Evolutionary conservation across 2,888 invertebrate species (phyloP).

Genomic region (Sturmia bella): DNA sequence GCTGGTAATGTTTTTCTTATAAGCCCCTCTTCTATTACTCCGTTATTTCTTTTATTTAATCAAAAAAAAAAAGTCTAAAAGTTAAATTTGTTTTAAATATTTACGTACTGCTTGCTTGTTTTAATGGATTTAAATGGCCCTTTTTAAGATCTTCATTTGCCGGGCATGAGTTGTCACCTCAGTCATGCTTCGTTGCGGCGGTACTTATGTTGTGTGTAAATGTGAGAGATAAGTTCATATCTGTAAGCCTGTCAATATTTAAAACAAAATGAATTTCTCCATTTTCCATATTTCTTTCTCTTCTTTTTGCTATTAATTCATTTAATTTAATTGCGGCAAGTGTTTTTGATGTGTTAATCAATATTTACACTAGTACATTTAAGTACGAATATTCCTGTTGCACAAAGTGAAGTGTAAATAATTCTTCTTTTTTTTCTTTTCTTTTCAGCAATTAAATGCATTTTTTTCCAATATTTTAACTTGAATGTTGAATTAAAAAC

Average conservation of each 20-base stretch:
- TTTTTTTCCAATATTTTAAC: conserved; percentile 5
- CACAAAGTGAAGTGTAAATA: conserved; percentile 19
- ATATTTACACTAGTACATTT: conserved; percentile 43
- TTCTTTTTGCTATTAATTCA: conserved; percentile 31
- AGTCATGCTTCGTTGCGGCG: conserved; percentile 9
- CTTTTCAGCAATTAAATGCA: background rate
- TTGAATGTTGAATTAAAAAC: conserved; percentile 21
- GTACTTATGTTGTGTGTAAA: conserved; percentile 21
- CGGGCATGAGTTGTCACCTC: background rate
- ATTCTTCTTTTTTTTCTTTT: conserved; percentile 13
- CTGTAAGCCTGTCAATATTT: conserved; percentile 45
- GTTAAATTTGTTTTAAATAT: conserved; percentile 37
- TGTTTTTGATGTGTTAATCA: conserved; percentile 59
- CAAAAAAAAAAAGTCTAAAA: background rate
- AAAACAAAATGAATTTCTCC: conserved; percentile 15
- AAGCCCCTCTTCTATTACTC: no score
- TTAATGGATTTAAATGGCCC: background rate
- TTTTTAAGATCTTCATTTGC: background rate
- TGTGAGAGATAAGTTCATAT: conserved; percentile 3
- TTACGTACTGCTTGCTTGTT: conserved; percentile 24
- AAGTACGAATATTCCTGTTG: background rate
- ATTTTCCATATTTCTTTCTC: conserved; percentile 3
- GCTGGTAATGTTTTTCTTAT: no score
- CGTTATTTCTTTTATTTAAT: no score
- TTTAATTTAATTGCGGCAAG: conserved; percentile 61